Base-by-base conservation (phyloP, 2,113 vertebrate species). In the Garra rufa region DNA sequence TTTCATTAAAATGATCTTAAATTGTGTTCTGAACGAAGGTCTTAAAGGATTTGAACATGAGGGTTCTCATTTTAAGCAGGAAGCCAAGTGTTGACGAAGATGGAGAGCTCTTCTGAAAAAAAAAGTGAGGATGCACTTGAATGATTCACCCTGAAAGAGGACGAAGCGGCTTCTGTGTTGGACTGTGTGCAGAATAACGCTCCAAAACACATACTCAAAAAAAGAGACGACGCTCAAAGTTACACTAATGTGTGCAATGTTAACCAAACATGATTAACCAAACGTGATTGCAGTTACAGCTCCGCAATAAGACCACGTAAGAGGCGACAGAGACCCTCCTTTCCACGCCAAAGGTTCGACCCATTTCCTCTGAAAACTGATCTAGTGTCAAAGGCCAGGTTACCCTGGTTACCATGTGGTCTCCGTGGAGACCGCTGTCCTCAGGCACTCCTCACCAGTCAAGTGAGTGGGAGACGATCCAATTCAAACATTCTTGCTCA, bases 371-470 rank as follows among this genome's bases (percentile, higher is more conserved):
- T 74, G 73, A 76, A 83, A 65, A 26, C 55, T 50, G 21, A 76
- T 67, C 82, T 50, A 48, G 46, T 83, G 82, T 83, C 82, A 83
- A 76, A 83, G 82, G 59, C 74, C 82, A 76, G 55, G 82, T 83
- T 83, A 76, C 82, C 82, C 73, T 76, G 82, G 82, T 83, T 76
- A 83, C 73, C 82, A 41, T 50, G 21, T 76, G 59, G 82, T 83
- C 82, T 83, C 82, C 59, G 57, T 83, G 71, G 82, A 83, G 82
- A 83, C 70, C 26, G 82, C n/a, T 83, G 71, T 83, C 82, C 79
- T 34, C 63, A 4, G 63, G 79, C 63, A 52, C 26, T 52, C 28
- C 46, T 70, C 65, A 82, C 21, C 63, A 82, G 63, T 82, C 79
- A 82, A 70, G 46, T 24, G 79, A 82, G 77, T 80, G 77, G 77